Percentiles rank a stretch among this genome's conserved stretches.
phyloP scores from a whole-genome alignment of 2,888 invertebrate species.

The Amphipyra tragopoginis region DNA sequence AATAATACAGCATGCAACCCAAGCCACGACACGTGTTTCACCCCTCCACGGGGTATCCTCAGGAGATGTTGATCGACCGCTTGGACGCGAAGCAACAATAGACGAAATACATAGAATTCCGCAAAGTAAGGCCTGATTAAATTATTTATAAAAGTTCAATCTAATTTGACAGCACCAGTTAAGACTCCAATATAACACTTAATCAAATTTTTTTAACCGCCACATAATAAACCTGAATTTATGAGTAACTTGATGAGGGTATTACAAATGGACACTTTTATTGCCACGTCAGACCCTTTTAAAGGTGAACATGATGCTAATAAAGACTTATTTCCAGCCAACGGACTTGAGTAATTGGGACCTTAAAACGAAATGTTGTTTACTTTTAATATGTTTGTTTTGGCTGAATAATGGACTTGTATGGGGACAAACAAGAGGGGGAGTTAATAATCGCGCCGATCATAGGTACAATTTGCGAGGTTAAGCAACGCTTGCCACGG shows the following conservation, averaged over 20 bases:
- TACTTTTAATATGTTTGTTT: conserved; percentile 2
- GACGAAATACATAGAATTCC: too few relatives aligned
- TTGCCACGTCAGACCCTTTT: conserved; percentile 62
- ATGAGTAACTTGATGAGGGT: conserved; percentile 72
- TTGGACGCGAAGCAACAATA: too few relatives aligned
- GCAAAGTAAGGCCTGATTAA: too few relatives aligned
- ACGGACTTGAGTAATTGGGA: conserved; percentile 27
- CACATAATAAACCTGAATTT: conserved; percentile 62
- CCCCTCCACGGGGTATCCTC: too few relatives aligned
- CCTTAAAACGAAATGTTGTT: conserved; percentile 11
- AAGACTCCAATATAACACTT: conserved; percentile 40
- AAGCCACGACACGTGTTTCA: too few relatives aligned
- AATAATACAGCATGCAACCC: too few relatives aligned
- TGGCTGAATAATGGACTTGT: neutral
- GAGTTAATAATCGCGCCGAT: too few relatives aligned
- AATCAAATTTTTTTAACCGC: conserved; percentile 60
- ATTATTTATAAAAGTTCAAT: too few relatives aligned
- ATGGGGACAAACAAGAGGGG: too few relatives aligned
- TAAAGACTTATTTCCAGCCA: conserved; percentile 50
- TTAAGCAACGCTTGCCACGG: too few relatives aligned
- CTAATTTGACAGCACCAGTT: neutral
- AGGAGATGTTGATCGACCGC: too few relatives aligned
- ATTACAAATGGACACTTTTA: conserved; percentile 73
- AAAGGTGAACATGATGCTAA: conserved; percentile 53
- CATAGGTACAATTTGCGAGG: too few relatives aligned